A percentile compares a stretch with the other conserved stretches of the same genome.
Conservation (phyloP, 2,113 vertebrate species). For the Tachycineta bicolor region DNA sequence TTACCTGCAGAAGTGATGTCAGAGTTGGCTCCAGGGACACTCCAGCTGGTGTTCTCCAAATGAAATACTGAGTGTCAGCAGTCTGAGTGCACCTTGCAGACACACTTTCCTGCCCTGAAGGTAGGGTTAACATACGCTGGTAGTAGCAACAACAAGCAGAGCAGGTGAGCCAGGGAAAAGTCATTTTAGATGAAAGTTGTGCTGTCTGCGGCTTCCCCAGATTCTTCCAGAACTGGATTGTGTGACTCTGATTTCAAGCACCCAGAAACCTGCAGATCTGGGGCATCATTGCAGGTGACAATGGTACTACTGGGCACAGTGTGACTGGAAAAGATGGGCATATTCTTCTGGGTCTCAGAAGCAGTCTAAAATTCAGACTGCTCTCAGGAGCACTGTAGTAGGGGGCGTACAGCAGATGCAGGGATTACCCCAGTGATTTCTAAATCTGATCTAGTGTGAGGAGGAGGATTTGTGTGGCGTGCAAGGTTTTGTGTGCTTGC, state of each 20-base stretch:
- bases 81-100: not conserved
- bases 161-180: not conserved
- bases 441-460: not conserved
- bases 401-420: not conserved
- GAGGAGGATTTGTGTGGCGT: not conserved
- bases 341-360: not conserved
- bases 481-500: not conserved
- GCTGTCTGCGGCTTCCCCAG: not conserved
- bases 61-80: not conserved
- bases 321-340: not conserved
- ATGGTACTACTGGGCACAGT: not conserved
- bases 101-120: not conserved
- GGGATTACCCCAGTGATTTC: not conserved
- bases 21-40: not conserved
- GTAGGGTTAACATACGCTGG: not conserved
- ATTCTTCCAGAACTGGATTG: not conserved
- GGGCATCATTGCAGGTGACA: not conserved
- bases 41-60: not conserved
- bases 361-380: not conserved
- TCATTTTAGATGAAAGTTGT: not conserved
- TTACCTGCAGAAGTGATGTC: not conserved
- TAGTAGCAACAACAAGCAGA: not conserved
- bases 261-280: not conserved
- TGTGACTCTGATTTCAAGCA: not conserved
- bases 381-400: accelerated